Evolutionary conservation across 2,888 invertebrate species (phyloP).

Genomic region (Nephrotoma appendiculata): DNA sequence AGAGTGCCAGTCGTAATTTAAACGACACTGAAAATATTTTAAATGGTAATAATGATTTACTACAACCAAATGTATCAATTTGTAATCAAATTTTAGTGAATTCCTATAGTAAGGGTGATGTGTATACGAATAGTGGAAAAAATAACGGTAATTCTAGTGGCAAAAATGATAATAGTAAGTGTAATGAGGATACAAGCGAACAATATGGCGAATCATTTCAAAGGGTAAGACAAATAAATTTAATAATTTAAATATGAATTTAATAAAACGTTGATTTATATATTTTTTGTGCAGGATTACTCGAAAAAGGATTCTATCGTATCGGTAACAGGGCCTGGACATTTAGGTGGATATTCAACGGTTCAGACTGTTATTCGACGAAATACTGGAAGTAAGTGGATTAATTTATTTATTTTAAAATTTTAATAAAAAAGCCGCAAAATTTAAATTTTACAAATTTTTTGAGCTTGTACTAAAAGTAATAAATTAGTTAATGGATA

Average conservation of each 20-base stretch:
- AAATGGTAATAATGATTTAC: conserved; percentile 11
- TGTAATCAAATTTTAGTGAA: conserved; percentile 29
- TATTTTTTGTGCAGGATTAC: conserved; percentile 21
- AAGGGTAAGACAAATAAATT: neutral
- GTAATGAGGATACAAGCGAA: neutral
- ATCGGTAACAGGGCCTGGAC: conserved; percentile 28
- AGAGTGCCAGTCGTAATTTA: conserved; percentile 14
- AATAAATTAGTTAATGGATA: too few relatives aligned
- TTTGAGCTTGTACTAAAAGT: too few relatives aligned
- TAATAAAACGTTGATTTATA: neutral
- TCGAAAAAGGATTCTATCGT: conserved; percentile 33
- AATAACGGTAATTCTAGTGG: conserved; percentile 24
- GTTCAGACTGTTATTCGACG: conserved; percentile 28
- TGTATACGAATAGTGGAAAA: conserved; percentile 27
- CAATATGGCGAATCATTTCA: neutral
- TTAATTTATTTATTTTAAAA: neutral
- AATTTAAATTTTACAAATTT: neutral
- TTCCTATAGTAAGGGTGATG: conserved; percentile 26
- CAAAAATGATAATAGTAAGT: conserved; percentile 4
- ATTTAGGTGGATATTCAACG: conserved; percentile 21
- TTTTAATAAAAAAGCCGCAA: neutral
- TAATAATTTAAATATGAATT: neutral
- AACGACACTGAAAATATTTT: conserved; percentile 20
- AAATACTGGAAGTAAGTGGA: conserved; percentile 30
- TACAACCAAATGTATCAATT: conserved; percentile 20